Conservation (phyloP, 2,888 invertebrate species). For the Stenichneumon culpator region DNA sequence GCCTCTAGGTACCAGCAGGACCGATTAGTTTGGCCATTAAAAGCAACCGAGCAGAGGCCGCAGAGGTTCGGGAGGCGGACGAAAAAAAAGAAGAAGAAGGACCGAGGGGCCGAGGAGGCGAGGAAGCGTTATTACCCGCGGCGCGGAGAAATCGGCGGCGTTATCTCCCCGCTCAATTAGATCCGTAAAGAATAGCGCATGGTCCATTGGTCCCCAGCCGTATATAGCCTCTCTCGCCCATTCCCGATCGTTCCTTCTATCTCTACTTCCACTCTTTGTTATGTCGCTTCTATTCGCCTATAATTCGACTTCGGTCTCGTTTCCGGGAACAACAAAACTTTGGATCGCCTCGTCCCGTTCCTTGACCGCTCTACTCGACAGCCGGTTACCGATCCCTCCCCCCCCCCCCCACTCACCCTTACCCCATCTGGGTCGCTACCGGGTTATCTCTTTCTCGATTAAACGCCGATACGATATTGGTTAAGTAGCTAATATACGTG, state of each 20-base stretch:
- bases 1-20: slow-evolving; percentile 80
- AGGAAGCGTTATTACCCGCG: slow-evolving; percentile 79
- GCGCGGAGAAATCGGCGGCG: slow-evolving; percentile 76
- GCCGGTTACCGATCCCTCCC: slow-evolving; percentile 7
- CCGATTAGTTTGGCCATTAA: slow-evolving; percentile 83
- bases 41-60: slow-evolving; percentile 60
- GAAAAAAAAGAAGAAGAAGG: neutral
- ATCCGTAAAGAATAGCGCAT: slow-evolving; percentile 83
- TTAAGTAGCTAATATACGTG: slow-evolving; percentile 41
- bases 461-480: slow-evolving; percentile 56
- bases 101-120: slow-evolving; percentile 60
- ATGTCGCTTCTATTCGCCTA: slow-evolving; percentile 58
- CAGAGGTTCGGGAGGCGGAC: slow-evolving; percentile 14
- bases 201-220: slow-evolving; percentile 78
- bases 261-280: slow-evolving; percentile 47
- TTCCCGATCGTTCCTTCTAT: slow-evolving; percentile 47
- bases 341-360: slow-evolving; percentile 22
- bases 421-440: neutral
- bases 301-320: slow-evolving; percentile 57
- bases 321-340: slow-evolving; percentile 39
- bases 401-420: neutral
- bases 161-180: slow-evolving; percentile 84
- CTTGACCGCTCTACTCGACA: slow-evolving; percentile 7
- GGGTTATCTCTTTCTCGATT: slow-evolving; percentile 50
- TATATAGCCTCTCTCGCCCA: slow-evolving; percentile 52